phyloP scores from a whole-genome alignment of 2,797 vertebrate species.

The Pangasius sanitwongsei region DNA sequence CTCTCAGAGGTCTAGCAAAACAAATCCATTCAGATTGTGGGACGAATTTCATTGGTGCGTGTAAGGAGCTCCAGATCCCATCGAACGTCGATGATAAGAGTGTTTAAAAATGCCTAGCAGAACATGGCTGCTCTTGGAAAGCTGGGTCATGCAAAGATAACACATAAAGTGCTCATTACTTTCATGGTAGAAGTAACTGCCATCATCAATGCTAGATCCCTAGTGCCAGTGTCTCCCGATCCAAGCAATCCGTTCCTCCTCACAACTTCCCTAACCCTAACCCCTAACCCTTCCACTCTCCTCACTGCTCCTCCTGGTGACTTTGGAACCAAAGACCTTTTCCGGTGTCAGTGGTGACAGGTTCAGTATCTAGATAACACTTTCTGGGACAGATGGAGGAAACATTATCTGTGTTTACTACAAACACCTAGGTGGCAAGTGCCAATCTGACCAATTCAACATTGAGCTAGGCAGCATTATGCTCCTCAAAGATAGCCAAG shows the following conservation, averaged over 20 bases:
- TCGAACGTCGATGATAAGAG: not conserved
- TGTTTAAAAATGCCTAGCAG: not conserved
- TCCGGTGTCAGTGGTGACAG: constrained; percentile 10
- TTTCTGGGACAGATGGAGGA: constrained; percentile 38
- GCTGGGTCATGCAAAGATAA: too few species aligned
- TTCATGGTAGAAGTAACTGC: too few species aligned
- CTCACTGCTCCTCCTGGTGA: not conserved
- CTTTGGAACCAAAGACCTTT: constrained; percentile 12
- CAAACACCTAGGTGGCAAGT: not conserved
- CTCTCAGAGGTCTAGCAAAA: not conserved
- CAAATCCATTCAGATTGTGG: not conserved
- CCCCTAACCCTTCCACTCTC: too few species aligned
- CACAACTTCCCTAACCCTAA: not conserved
- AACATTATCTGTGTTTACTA: not conserved
- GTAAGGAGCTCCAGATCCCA: not conserved
- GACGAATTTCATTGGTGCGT: not conserved
- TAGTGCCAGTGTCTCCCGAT: not conserved
- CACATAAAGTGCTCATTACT: too few species aligned
- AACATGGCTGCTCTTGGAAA: not conserved
- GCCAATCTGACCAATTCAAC: not conserved
- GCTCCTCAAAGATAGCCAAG: not conserved
- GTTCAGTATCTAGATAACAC: constrained; percentile 18
- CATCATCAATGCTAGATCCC: not conserved
- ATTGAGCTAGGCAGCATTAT: not conserved
- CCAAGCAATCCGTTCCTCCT: not conserved